These are phyloP conservation scores for Carassius auratus DNA, from an alignment of 2,113 vertebrate genomes.

Conservation along the genomic window DNA sequence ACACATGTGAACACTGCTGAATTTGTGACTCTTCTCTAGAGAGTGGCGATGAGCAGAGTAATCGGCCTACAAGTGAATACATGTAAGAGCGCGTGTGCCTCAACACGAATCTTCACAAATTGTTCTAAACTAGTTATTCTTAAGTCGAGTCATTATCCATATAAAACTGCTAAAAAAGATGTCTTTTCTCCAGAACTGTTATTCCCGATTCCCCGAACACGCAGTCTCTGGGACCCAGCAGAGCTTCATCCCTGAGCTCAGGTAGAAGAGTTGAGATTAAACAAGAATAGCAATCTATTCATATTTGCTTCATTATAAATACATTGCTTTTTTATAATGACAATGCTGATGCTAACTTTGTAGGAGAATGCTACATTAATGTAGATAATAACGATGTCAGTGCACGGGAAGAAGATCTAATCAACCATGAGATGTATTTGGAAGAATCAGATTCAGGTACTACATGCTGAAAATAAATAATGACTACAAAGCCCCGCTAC, in stretches of 20 bases:
- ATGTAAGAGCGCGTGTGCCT: slow-evolving; percentile 36
- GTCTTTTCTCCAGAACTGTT: slow-evolving; percentile 64
- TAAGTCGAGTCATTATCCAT: background rate
- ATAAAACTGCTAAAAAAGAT: too few species aligned
- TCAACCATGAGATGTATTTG: too few species aligned
- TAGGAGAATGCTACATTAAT: slow-evolving; percentile 48
- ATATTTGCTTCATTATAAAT: too few species aligned
- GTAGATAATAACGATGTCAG: background rate
- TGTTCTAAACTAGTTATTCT: background rate
- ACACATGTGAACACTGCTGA: background rate
- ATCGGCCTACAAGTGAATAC: slow-evolving; percentile 32
- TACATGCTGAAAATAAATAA: slow-evolving; percentile 18
- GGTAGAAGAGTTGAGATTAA: slow-evolving; percentile 53
- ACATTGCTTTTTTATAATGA: background rate
- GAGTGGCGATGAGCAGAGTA: background rate
- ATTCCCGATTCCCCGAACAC: slow-evolving; percentile 58
- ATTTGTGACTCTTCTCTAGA: slow-evolving; percentile 26
- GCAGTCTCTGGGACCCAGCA: background rate
- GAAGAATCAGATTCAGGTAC: slow-evolving; percentile 38
- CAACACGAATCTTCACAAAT: background rate
- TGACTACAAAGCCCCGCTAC: background rate
- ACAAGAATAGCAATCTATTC: too few species aligned
- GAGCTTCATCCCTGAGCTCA: slow-evolving; percentile 69
- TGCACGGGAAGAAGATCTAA: too few species aligned
- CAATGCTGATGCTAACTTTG: background rate